Evolutionary conservation across 2,888 invertebrate genomes (phyloP).

Genomic region (Selenia dentaria): DNA sequence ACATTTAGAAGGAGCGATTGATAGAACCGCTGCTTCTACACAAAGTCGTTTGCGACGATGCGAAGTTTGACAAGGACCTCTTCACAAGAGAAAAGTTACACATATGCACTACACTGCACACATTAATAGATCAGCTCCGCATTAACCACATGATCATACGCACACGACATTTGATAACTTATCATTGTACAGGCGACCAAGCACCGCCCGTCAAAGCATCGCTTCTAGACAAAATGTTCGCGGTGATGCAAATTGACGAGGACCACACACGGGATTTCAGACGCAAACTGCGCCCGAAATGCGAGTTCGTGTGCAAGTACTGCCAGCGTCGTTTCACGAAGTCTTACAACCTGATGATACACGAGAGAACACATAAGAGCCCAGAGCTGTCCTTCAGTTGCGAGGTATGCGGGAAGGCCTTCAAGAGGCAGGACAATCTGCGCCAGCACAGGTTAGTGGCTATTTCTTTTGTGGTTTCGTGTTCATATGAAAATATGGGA

Average conservation of each 20-base stretch:
- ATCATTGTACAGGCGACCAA: conserved; percentile 75
- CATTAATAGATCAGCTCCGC: no score
- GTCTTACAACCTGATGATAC: conserved; percentile 99
- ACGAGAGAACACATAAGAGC: conserved; percentile 99
- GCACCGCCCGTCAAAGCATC: conserved; percentile 80
- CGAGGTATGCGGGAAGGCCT: conserved; percentile 98
- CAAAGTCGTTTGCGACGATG: no score
- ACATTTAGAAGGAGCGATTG: no score
- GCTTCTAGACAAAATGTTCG: conserved; percentile 90
- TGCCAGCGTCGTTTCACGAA: conserved; percentile 99
- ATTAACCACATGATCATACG: conserved; percentile 49
- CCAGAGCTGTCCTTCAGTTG: conserved; percentile 98
- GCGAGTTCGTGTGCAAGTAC: conserved; percentile 99
- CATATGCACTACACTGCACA: no score
- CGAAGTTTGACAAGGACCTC: no score
- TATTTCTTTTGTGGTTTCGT: background rate
- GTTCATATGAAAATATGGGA: background rate
- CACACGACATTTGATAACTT: conserved; percentile 69
- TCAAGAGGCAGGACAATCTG: conserved; percentile 98
- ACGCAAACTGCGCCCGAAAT: conserved; percentile 96
- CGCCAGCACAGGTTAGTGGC: conserved; percentile 94
- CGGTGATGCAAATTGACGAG: conserved; percentile 96
- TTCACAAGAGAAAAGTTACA: no score
- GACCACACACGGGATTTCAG: conserved; percentile 94
- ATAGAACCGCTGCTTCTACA: no score